phyloP scores from a whole-genome alignment of 2,888 invertebrate species.

The Crossocerus cetratus region DNA sequence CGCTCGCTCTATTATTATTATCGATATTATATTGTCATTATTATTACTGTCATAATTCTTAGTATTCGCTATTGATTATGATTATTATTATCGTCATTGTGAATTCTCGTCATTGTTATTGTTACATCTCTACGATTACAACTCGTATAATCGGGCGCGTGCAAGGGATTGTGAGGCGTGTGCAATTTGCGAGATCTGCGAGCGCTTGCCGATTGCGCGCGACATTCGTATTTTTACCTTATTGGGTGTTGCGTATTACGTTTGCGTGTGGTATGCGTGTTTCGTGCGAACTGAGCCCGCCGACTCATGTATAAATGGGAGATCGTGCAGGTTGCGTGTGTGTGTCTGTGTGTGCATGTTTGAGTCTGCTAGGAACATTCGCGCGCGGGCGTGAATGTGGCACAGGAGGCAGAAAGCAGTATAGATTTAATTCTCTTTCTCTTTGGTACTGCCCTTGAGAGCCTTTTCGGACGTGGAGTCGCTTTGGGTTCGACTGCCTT shows the following conservation, averaged over 20 bases:
- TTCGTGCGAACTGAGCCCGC: neutral
- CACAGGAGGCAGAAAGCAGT: too few species aligned
- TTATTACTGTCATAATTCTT: slow-evolving; percentile 45
- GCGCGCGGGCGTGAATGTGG: too few species aligned
- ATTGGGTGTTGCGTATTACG: slow-evolving; percentile 35
- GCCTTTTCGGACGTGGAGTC: too few species aligned
- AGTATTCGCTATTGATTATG: slow-evolving; percentile 2
- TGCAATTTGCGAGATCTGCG: slow-evolving; percentile 17
- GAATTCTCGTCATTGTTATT: slow-evolving; percentile 52
- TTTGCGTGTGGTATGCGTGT: too few species aligned
- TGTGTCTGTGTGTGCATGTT: neutral
- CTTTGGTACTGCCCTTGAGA: too few species aligned
- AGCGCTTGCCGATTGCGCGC: slow-evolving; percentile 32
- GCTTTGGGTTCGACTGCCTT: too few species aligned
- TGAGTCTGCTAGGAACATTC: neutral
- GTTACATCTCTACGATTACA: slow-evolving; percentile 29
- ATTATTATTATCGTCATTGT: slow-evolving; percentile 47
- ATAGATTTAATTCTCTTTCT: too few species aligned
- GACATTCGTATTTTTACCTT: slow-evolving; percentile 49
- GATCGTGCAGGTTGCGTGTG: neutral
- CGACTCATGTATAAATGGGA: neutral
- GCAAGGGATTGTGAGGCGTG: slow-evolving; percentile 38
- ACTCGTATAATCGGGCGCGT: slow-evolving; percentile 33
- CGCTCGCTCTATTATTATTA: neutral
- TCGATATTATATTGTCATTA: slow-evolving; percentile 37